Conservation (phyloP, 1,140 invertebrate genomes). For the Danaus plexippus region DNA sequence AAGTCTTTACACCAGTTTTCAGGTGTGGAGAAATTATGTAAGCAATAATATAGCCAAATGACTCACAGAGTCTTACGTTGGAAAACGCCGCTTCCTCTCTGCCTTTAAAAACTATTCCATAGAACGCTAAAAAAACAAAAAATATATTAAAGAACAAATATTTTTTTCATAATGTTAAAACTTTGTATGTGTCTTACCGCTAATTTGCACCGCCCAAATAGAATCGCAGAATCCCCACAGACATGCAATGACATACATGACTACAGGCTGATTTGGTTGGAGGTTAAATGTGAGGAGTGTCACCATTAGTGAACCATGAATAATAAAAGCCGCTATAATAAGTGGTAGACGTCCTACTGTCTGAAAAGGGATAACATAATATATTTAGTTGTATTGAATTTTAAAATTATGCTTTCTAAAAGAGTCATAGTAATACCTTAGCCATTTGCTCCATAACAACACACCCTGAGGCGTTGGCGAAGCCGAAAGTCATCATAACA, state of each 20-base stretch:
- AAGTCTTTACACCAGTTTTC: conserved; percentile 84
- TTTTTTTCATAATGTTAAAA: no score
- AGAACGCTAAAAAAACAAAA: conserved; percentile 51
- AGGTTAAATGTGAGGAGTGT: conserved; percentile 83
- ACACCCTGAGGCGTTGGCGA: conserved; percentile 86
- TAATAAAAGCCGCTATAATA: conserved; percentile 77
- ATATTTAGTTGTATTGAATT: no score
- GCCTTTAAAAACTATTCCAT: conserved; percentile 88
- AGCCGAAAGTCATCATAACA: conserved; percentile 91
- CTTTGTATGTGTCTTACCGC: conserved; percentile 74
- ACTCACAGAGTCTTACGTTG: conserved; percentile 95
- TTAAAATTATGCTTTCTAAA: no score
- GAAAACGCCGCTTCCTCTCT: conserved; percentile 93
- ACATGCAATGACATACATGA: conserved; percentile 88
- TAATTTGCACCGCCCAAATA: conserved; percentile 94
- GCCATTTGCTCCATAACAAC: conserved; percentile 84
- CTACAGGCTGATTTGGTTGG: conserved; percentile 73
- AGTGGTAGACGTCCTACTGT: conserved; percentile 82
- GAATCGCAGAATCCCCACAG: conserved; percentile 93
- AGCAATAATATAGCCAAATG: conserved; percentile 89
- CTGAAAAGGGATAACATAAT: conserved; percentile 21
- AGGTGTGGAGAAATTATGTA: conserved; percentile 85
- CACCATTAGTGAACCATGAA: conserved; percentile 79
- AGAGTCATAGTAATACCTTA: conserved; percentile 66
- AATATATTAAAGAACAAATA: no score